A percentile compares a stretch with the other conserved stretches of the same genome.
phyloP scores from a whole-genome alignment of 2,888 invertebrate species.

The Lysandra bellargus region DNA sequence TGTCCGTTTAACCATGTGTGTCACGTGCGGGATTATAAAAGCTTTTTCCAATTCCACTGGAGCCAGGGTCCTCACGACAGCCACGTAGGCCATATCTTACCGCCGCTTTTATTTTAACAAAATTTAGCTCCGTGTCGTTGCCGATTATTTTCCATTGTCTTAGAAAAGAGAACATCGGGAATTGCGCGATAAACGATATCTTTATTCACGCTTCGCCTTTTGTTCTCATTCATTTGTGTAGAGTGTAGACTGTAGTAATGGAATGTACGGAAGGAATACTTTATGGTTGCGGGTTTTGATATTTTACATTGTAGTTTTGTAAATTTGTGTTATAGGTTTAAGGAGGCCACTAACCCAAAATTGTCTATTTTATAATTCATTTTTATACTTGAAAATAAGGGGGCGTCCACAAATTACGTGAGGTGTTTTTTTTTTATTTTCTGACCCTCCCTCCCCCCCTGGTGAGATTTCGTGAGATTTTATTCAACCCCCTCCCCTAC shows the following conservation, averaged over 20 bases:
- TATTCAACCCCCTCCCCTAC: too few species aligned
- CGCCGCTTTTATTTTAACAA: constrained; percentile 80
- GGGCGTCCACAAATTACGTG: too few species aligned
- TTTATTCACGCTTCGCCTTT: constrained; percentile 47
- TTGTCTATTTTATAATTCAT: too few species aligned
- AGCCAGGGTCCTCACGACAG: constrained; percentile 68
- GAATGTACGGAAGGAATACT: background rate
- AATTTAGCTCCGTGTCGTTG: constrained; percentile 76
- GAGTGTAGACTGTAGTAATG: background rate
- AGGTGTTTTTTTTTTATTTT: too few species aligned
- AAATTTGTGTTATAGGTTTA: too few species aligned
- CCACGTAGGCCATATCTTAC: constrained; percentile 80
- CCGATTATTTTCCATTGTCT: constrained; percentile 78
- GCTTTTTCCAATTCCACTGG: constrained; percentile 80
- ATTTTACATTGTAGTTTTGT: too few species aligned
- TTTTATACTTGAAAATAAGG: too few species aligned
- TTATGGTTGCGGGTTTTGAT: background rate
- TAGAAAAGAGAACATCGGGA: constrained; percentile 78
- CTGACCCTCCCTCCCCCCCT: too few species aligned
- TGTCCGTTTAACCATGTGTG: constrained; percentile 69
- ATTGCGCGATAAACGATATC: constrained; percentile 70
- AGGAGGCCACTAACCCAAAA: too few species aligned
- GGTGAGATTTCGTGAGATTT: too few species aligned
- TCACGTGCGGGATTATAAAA: constrained; percentile 80
- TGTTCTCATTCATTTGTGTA: constrained; percentile 37